Conservation (phyloP, 2,888 invertebrate genomes). For the Nymphalis urticae region DNA sequence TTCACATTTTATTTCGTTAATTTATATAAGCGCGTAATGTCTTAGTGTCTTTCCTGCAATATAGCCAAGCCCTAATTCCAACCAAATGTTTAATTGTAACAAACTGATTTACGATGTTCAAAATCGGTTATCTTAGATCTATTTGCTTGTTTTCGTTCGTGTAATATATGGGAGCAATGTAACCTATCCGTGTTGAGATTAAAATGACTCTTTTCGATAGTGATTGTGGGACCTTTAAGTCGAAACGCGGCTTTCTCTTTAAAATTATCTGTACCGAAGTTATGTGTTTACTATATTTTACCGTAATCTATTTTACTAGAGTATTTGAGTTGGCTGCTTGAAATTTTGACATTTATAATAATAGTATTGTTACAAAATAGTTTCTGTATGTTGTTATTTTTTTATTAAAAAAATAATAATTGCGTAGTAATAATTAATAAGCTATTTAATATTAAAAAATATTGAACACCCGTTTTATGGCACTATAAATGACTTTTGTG, state of each 20-base stretch:
- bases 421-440: too few relatives aligned
- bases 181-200: constrained; percentile 29
- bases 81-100: constrained; percentile 43
- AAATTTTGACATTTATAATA: too few relatives aligned
- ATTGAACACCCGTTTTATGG: too few relatives aligned
- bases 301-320: neutral
- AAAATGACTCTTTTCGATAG: constrained; percentile 23
- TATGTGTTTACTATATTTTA: neutral
- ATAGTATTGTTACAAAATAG: too few relatives aligned
- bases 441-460: too few relatives aligned
- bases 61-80: constrained; percentile 11
- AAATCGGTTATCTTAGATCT: constrained; percentile 46
- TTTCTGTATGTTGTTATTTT: too few relatives aligned
- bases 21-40: neutral
- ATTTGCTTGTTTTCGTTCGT: constrained; percentile 44
- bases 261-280: neutral
- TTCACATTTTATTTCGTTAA: too few relatives aligned
- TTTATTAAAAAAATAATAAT: too few relatives aligned
- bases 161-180: constrained; percentile 40
- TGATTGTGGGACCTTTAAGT: constrained; percentile 11
- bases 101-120: constrained; percentile 46
- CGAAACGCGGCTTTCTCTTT: constrained; percentile 5
- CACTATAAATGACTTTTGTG: too few relatives aligned
- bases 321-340: too few relatives aligned
- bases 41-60: constrained; percentile 5